A percentile compares a stretch with the other conserved stretches of the same genome.
phyloP scores from a whole-genome alignment of 2,113 vertebrate genomes.

The Aviceda subcristata region DNA sequence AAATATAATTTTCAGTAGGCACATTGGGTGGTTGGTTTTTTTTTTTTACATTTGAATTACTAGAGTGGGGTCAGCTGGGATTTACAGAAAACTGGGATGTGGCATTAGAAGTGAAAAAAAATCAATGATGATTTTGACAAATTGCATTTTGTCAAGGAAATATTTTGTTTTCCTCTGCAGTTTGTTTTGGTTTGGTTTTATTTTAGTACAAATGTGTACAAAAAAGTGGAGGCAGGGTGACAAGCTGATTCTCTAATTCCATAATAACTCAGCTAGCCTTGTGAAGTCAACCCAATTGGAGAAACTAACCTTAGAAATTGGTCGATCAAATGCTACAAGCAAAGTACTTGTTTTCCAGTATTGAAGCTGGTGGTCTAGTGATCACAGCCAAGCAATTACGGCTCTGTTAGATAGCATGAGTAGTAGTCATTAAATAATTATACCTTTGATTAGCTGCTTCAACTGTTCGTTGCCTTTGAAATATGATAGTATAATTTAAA shows the following conservation, averaged over 20 bases:
- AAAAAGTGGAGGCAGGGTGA: not conserved
- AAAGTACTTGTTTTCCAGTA: conserved; percentile 10
- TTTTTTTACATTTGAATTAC: not conserved
- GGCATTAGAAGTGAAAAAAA: not conserved
- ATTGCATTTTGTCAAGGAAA: not conserved
- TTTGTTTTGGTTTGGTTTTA: not conserved
- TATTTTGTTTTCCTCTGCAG: not conserved
- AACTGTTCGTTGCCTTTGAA: conserved; percentile 78
- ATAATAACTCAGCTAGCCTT: not conserved
- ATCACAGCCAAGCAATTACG: conserved; percentile 78
- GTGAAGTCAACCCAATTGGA: not conserved
- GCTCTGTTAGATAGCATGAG: conserved; percentile 41
- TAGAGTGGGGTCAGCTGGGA: not conserved
- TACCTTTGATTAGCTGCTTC: conserved; percentile 77
- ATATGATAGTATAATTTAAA: conserved; percentile 76
- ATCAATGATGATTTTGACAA: not conserved
- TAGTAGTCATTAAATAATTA: conserved; percentile 77
- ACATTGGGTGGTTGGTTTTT: too few species aligned
- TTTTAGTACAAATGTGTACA: not conserved
- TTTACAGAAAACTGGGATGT: not conserved
- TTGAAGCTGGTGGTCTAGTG: conserved; percentile 71
- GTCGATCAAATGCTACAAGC: conserved; percentile 53
- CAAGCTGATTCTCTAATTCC: not conserved
- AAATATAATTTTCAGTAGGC: not conserved
- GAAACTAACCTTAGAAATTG: not conserved